Conservation (phyloP, 2,888 invertebrate species). For the Lysandra coridon region DNA sequence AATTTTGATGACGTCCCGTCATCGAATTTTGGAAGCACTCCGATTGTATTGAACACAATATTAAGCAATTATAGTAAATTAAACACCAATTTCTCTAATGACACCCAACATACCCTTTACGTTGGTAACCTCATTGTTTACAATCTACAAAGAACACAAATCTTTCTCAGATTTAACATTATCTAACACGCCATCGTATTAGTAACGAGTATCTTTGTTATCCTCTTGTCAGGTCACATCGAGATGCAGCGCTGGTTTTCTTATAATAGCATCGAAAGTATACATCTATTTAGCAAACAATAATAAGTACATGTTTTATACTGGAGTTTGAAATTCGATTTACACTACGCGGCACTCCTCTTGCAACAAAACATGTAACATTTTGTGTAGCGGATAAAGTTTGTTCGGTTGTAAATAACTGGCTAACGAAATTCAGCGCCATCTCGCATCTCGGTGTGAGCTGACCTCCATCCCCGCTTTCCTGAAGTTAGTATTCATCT, state of each 20-base stretch:
- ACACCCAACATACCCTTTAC: background rate
- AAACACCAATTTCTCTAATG: conserved; percentile 33
- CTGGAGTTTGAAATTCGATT: background rate
- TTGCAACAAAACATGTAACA: background rate
- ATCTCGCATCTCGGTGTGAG: background rate
- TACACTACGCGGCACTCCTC: background rate
- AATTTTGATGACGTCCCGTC: conserved; percentile 30
- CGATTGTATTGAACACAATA: conserved; percentile 35
- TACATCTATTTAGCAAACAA: background rate
- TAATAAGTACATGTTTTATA: background rate
- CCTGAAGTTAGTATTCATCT: conserved; percentile 1
- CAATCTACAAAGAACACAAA: conserved; percentile 46
- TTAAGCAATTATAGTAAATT: conserved; percentile 34
- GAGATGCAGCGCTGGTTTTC: background rate
- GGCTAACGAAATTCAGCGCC: background rate
- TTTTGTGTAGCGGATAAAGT: background rate
- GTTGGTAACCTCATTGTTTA: conserved; percentile 38
- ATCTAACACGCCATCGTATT: conserved; percentile 49
- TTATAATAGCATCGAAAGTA: background rate
- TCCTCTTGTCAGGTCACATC: background rate
- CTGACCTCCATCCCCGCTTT: background rate
- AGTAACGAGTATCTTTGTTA: conserved; percentile 47
- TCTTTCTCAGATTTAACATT: conserved; percentile 1
- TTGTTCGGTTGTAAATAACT: background rate
- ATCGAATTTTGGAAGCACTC: conserved; percentile 35